phyloP scores from a whole-genome alignment of 2,797 vertebrate genomes.

The Dryobates pubescens region DNA sequence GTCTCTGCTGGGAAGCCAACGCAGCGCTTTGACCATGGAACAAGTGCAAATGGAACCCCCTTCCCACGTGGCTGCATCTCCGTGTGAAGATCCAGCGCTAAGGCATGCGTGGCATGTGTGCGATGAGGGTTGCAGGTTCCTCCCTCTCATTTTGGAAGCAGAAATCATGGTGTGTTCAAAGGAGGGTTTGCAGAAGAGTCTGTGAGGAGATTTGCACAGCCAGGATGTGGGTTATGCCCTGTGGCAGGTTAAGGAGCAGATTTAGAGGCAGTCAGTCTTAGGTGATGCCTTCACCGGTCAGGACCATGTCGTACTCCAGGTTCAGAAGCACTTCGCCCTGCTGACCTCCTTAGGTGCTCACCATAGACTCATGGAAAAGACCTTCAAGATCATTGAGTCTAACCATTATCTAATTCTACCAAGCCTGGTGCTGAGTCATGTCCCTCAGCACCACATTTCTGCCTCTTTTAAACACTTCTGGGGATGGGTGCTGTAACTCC shows the following conservation, averaged over 20 bases:
- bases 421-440: no score
- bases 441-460: no score
- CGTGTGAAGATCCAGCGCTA: neutral
- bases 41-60: neutral
- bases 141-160: neutral
- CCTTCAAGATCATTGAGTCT: no score
- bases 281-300: neutral
- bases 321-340: fast-evolving
- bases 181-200: no score
- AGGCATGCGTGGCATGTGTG: neutral
- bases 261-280: neutral
- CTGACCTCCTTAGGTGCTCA: fast-evolving
- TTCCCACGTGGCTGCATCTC: neutral
- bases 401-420: no score
- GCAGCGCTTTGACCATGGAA: neutral
- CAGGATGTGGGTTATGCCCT: fast-evolving
- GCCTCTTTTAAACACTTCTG: no score
- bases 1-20: neutral
- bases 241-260: neutral
- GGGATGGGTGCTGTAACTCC: no score
- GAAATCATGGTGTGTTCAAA: fast-evolving
- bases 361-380: neutral
- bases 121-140: neutral
- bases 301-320: neutral
- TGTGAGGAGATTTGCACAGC: neutral